Evolutionary conservation across 2,888 invertebrate genomes (phyloP).

Genomic region (Hirtodrosophila confusa): DNA sequence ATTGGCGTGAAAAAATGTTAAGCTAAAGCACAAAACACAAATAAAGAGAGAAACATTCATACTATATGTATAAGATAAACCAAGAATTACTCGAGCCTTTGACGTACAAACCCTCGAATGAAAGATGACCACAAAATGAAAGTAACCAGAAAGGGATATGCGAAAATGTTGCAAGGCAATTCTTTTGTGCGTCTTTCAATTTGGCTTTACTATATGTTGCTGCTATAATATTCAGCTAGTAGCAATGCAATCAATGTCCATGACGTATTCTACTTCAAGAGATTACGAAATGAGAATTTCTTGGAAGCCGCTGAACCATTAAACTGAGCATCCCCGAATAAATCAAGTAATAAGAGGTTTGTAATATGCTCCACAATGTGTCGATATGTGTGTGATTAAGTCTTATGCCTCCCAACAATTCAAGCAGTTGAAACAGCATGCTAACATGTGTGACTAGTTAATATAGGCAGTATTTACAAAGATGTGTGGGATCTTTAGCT

Average conservation of each 20-base stretch:
- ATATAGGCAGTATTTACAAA: no score
- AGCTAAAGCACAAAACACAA: conserved; percentile 21
- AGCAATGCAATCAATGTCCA: neutral
- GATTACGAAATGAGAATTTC: neutral
- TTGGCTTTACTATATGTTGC: conserved; percentile 2
- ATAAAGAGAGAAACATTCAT: conserved; percentile 2
- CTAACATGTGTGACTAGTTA: no score
- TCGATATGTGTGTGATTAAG: no score
- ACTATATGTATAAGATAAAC: conserved; percentile 8
- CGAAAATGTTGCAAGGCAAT: conserved; percentile 10
- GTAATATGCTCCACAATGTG: no score
- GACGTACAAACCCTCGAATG: conserved; percentile 7
- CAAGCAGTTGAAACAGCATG: no score
- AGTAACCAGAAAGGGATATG: conserved; percentile 7
- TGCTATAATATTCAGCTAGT: neutral
- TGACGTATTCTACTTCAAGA: neutral
- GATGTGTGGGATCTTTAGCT: no score
- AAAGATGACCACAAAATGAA: conserved; percentile 21
- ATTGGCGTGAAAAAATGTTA: conserved; percentile 28
- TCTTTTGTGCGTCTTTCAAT: conserved; percentile 18
- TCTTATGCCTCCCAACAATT: no score
- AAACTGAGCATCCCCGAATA: no score
- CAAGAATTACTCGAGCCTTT: conserved; percentile 28
- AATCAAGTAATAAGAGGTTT: no score
- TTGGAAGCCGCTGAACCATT: no score